Evolutionary conservation across 2,888 invertebrate genomes (phyloP).

Genomic region (Glyphotaelius pellucidus): DNA sequence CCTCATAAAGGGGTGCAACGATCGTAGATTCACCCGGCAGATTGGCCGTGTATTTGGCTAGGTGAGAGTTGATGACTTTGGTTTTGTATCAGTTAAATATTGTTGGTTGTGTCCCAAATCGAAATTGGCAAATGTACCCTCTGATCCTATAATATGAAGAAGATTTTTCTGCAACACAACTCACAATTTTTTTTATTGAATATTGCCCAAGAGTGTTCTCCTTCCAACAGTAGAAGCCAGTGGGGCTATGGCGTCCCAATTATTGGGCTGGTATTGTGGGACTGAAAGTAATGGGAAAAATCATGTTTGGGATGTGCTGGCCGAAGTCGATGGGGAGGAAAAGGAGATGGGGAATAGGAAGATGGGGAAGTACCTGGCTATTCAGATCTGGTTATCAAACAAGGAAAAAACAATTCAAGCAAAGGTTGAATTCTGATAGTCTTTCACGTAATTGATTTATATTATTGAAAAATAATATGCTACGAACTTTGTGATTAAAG

Average conservation of each 20-base stretch:
- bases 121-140: not conserved
- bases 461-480: not conserved
- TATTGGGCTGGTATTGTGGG: too few species aligned
- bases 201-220: too few species aligned
- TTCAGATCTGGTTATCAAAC: too few species aligned
- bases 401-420: too few species aligned
- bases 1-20: not conserved
- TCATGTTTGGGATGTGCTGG: too few species aligned
- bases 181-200: not conserved
- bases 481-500: not conserved
- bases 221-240: too few species aligned
- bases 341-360: too few species aligned
- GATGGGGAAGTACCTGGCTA: too few species aligned
- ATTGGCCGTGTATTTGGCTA: not conserved
- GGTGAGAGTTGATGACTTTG: not conserved
- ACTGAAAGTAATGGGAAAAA: too few species aligned
- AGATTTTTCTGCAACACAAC: not conserved
- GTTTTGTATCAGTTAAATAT: not conserved
- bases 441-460: not conserved
- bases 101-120: not conserved
- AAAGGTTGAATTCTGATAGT: too few species aligned
- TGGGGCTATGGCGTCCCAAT: too few species aligned
- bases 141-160: not conserved
- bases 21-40: constrained; percentile 6
- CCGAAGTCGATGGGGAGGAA: too few species aligned